A percentile compares a stretch with the other conserved stretches of the same genome.
phyloP scores from a whole-genome alignment of 2,797 vertebrate species.

The Merluccius polli region DNA sequence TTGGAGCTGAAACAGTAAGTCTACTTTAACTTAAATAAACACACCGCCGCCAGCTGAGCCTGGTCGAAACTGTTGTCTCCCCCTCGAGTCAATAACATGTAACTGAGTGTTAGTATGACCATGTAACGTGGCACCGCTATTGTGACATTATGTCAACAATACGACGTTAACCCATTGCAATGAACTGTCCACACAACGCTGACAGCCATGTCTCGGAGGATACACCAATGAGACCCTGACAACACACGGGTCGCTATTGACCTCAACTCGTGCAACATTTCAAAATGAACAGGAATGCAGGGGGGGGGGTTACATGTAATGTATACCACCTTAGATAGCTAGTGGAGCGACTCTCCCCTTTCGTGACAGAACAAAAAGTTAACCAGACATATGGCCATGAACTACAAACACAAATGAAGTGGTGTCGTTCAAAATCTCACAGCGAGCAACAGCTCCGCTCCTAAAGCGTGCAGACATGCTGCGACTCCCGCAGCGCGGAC shows the following conservation, averaged over 20 bases:
- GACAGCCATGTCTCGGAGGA: neutral
- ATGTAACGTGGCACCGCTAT: neutral
- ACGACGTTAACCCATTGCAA: neutral
- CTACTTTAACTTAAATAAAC: no score
- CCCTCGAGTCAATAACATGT: constrained; percentile 52
- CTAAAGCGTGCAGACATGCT: neutral
- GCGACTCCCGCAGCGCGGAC: neutral
- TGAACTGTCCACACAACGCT: neutral
- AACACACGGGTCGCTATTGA: neutral
- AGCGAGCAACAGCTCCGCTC: neutral
- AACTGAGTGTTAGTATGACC: constrained; percentile 44
- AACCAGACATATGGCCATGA: neutral
- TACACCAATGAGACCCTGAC: neutral
- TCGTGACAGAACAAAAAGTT: neutral
- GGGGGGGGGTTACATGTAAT: neutral
- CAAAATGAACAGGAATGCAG: neutral
- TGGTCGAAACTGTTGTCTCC: constrained; percentile 5
- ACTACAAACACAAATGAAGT: neutral
- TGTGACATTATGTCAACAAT: neutral
- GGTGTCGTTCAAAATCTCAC: neutral
- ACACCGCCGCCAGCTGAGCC: neutral
- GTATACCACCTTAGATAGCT: neutral
- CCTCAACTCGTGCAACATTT: neutral
- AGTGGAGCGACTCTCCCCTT: neutral
- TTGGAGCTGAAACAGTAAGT: no score